A percentile compares a stretch with the other conserved stretches of the same genome.
Conservation (phyloP, 2,888 invertebrate species). For the Tetheella fluctuosa region DNA sequence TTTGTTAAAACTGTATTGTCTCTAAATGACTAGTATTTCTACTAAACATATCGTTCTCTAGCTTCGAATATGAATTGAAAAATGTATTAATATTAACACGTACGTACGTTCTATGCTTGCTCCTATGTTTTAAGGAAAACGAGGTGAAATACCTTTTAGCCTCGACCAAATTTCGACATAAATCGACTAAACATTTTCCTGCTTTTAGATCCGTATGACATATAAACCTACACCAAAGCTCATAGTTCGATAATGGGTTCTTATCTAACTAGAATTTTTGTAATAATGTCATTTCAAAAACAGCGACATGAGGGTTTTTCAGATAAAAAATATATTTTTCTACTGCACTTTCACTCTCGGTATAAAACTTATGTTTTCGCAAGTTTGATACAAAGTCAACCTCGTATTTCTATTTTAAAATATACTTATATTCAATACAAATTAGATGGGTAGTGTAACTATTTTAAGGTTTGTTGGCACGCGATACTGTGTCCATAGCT, state of each 20-base stretch:
- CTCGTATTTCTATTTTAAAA: too few species aligned
- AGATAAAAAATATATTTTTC: background rate
- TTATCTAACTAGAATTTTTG: too few species aligned
- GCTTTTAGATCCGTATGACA: background rate
- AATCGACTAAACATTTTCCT: background rate
- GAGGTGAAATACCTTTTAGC: background rate
- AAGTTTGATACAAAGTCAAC: too few species aligned
- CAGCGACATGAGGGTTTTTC: too few species aligned
- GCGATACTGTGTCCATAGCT: conserved; percentile 33
- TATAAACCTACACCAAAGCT: too few species aligned
- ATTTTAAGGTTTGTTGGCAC: conserved; percentile 11
- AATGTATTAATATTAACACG: too few species aligned
- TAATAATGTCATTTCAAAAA: too few species aligned
- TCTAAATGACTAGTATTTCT: background rate
- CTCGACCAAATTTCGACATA: background rate
- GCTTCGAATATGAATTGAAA: too few species aligned
- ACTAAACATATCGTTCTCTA: background rate
- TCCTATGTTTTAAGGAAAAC: background rate
- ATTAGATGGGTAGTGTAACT: background rate
- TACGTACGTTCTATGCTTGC: background rate
- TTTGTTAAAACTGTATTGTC: background rate
- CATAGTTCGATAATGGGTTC: too few species aligned
- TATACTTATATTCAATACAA: background rate
- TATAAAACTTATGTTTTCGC: too few species aligned
- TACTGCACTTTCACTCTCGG: too few species aligned